Percentiles rank a stretch among this genome's conserved stretches.
These are phyloP conservation scores for Drosophila paucipuncta DNA, from an alignment of 2,888 invertebrate species.

Conservation along the genomic window DNA sequence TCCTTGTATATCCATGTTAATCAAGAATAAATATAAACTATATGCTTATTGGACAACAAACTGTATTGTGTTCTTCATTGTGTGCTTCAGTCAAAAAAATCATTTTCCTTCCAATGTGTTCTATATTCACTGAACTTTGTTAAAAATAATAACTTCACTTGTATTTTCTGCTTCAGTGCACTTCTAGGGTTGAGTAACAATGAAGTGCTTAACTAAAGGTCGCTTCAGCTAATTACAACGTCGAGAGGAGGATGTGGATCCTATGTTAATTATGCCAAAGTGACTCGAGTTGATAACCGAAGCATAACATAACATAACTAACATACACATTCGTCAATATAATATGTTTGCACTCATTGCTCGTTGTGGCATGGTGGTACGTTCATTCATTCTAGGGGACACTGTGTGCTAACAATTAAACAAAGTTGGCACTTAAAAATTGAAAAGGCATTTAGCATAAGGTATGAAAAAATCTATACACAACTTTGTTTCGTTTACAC, in stretches of 20 bases:
- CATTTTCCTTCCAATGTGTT: too few relatives aligned
- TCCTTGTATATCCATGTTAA: not conserved
- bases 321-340: not conserved
- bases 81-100: not conserved
- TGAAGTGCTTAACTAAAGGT: too few relatives aligned
- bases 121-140: too few relatives aligned
- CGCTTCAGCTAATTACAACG: too few relatives aligned
- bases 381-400: not conserved
- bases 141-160: too few relatives aligned
- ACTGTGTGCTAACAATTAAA: not conserved
- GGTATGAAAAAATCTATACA: not conserved
- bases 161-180: too few relatives aligned
- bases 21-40: not conserved
- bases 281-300: too few relatives aligned
- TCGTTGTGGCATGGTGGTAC: not conserved
- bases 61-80: not conserved
- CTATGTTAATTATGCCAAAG: too few relatives aligned
- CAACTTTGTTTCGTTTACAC: slow-evolving; percentile 11
- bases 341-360: not conserved
- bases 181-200: too few relatives aligned
- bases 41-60: slow-evolving; percentile 7
- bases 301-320: too few relatives aligned
- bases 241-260: too few relatives aligned
- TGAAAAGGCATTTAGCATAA: not conserved
- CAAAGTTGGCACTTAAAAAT: slow-evolving; percentile 6